Evolutionary conservation across 2,113 vertebrate genomes (phyloP), one percentile per base, ranked within the genome.

Genomic region (Myodes glareolus): DNA sequence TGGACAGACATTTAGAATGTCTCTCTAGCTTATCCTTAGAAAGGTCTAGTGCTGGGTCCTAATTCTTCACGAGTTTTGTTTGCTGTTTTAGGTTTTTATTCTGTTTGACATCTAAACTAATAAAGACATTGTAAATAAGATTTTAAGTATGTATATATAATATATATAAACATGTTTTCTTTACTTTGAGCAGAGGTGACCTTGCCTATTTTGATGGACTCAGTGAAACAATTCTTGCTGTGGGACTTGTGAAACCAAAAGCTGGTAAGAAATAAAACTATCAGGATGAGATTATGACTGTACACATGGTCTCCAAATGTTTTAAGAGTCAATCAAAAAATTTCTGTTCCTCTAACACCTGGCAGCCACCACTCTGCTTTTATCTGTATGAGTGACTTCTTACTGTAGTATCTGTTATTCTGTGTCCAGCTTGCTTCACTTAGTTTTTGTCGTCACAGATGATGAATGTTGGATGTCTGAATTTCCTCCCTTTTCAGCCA

Each of bases 191-290:
- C 98, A 99, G 99, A 81, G 99, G 99, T 67, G 99, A 99, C 90
- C 99, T 99, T 94, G 99, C 99, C 87, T 99, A 99, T 97, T 99
- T 99, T 98, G 99, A 99, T 98, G 99, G 99, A 12, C 99, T 99
- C 82, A 99, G 99, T 99, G 99, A 99, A 98, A 99, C 99, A 7
- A 99, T 99, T 94, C 99, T 99, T 95, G 99, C 99, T n/a, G 99
- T 99, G 11, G 99, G 99, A 4, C 98, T 99, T 50, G 99, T 99
- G 86, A 99, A 99, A 97, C 99, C 99, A 92, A 99, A 99, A 97
- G 97, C 98, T 98, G 99, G 99, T 99, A 98, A 98, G 98, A 82
- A 89, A 81, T 89, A 33, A 94, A 86, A 70, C 17, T 88, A 50
- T 23, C 68, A 72, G n/a, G 9, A 88, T 93, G 52, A 86, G 67